Evolutionary conservation across 2,888 invertebrate genomes (phyloP).

Genomic region (Drymonia ruficornis): DNA sequence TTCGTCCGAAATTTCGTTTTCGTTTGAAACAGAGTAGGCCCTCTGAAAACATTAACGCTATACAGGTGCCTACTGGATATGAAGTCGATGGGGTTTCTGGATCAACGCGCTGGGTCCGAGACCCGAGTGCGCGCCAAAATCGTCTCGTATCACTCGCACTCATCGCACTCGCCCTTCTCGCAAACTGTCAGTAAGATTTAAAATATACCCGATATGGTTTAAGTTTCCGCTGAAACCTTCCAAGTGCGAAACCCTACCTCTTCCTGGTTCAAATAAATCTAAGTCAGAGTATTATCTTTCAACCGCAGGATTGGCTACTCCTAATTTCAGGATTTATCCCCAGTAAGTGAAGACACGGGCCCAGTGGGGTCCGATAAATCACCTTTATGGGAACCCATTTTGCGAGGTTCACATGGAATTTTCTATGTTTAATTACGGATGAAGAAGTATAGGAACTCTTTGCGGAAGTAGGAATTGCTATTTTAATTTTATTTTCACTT

Average conservation of each 20-base stretch:
- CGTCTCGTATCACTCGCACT: too few relatives aligned
- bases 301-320: constrained; percentile 48
- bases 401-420: constrained; percentile 40
- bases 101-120: too few relatives aligned
- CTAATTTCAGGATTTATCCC: constrained; percentile 66
- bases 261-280: constrained; percentile 36
- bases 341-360: constrained; percentile 45
- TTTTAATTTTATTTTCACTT: too few relatives aligned
- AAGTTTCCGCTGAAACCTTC: neutral
- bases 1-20: too few relatives aligned
- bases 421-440: constrained; percentile 45
- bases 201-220: too few relatives aligned
- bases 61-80: too few relatives aligned
- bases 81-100: too few relatives aligned
- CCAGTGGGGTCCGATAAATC: constrained; percentile 58
- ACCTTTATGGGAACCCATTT: constrained; percentile 50
- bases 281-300: constrained; percentile 52
- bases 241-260: constrained; percentile 8
- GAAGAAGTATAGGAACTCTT: constrained; percentile 19
- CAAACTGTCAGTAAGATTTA: too few relatives aligned
- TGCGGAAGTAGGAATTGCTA: neutral
- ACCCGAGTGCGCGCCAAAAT: too few relatives aligned
- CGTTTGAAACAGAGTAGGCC: too few relatives aligned
- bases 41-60: too few relatives aligned
- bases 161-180: too few relatives aligned